Base-by-base conservation (phyloP, 2,888 invertebrate species). In the Drosophila monieri region DNA sequence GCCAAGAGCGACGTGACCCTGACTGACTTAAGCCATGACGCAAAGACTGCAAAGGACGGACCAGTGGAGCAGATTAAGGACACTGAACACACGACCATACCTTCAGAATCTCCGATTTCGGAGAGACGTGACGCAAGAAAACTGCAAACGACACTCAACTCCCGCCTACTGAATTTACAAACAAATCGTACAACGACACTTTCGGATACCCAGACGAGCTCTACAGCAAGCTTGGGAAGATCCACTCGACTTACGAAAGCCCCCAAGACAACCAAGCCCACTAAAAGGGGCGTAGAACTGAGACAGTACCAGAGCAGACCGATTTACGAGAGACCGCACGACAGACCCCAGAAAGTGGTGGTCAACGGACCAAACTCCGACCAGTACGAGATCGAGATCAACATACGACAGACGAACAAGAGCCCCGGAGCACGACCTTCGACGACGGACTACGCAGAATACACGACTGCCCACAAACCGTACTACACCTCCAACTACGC, bases 351-450 rank as follows among this genome's bases (percentile, higher is more conserved):
- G 39, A 90, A 91, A 64, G 80, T 91, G 9, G 65, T 90, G 15
- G 78, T 91, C 0, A 88, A 88, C 53, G 85, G 89, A 65, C 88
- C 89, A 0, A 85, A 84, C 35, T 65, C 89, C 1, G 89, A 90
- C 57, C 90, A 90, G 27, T 92, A 91, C 67, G 91, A 92, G 78
- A 92, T 92, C 32, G 92, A 92, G 77, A 92, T 92, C 6, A 92
- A 91, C 56, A 92, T 92, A 47, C 73, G 90, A 78, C 91, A 90
- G 65, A 89, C 90, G 4, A 90, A 90, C 59, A 89, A 89, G 57
- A 85, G 71, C 32, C 79, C 81, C 48, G 39, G 55, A 15, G 44
- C 62, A 1, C 64, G 67, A 55, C 88, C 86, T 0, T 15, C 70
- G 1, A 55, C 66, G 27, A 6, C 65, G 3, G 74, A 66, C 3